Percentiles rank a stretch among this genome's conserved stretches.
phyloP scores from a whole-genome alignment of 2,888 invertebrate species.

The Pedicia rivosa region DNA sequence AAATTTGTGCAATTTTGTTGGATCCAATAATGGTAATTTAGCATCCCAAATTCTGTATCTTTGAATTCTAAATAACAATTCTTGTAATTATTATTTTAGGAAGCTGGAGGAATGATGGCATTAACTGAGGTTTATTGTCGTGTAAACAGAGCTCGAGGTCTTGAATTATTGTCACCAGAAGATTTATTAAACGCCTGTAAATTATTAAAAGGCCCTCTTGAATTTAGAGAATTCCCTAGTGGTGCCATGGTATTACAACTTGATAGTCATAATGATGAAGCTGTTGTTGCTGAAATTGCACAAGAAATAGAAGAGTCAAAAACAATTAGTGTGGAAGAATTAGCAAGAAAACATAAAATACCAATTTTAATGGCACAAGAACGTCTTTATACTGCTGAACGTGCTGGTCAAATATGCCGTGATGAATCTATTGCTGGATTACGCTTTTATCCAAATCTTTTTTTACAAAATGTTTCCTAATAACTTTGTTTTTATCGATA shows the following conservation, averaged over 20 bases:
- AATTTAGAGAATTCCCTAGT: slow-evolving; percentile 72
- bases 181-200: slow-evolving; percentile 87
- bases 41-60: no score
- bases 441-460: slow-evolving; percentile 83
- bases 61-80: no score
- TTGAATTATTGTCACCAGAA: slow-evolving; percentile 92
- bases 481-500: no score
- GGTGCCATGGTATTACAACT: slow-evolving; percentile 92
- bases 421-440: slow-evolving; percentile 94
- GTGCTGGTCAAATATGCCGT: slow-evolving; percentile 70
- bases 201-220: slow-evolving; percentile 48
- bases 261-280: slow-evolving; percentile 53
- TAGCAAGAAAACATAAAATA: slow-evolving; percentile 68
- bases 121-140: slow-evolving; percentile 94
- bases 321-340: slow-evolving; percentile 69
- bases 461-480: slow-evolving; percentile 39
- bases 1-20: slow-evolving; percentile 68
- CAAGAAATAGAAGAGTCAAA: slow-evolving; percentile 46
- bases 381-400: slow-evolving; percentile 73
- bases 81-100: slow-evolving; percentile 42
- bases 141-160: slow-evolving; percentile 88
- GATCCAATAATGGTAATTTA: slow-evolving; percentile 58
- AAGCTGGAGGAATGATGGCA: slow-evolving; percentile 92
- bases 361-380: slow-evolving; percentile 84
- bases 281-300: slow-evolving; percentile 48